Conservation (phyloP, 2,797 vertebrate genomes). For the Miichthys miiuy region DNA sequence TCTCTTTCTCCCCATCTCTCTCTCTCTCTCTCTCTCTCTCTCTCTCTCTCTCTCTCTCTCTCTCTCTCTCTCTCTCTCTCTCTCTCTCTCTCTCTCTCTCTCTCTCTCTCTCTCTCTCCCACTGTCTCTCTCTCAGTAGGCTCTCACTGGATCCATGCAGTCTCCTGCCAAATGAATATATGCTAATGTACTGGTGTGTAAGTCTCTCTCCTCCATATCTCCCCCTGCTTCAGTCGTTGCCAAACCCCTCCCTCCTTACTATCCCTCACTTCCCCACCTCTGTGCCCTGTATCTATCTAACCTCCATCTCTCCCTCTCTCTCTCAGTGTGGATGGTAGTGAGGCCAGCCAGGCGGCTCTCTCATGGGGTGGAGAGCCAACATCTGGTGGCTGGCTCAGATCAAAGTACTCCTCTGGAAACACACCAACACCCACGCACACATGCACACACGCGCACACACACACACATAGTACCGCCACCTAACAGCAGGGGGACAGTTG, state of each 20-base stretch:
- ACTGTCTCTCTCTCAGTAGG: too few species aligned
- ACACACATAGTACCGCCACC: slow-evolving; percentile 51
- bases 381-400: slow-evolving; percentile 81
- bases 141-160: slow-evolving; percentile 58
- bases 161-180: slow-evolving; percentile 77
- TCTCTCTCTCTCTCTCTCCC: slow-evolving; percentile 20
- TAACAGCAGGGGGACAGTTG: slow-evolving; percentile 70
- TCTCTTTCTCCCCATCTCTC: slow-evolving; percentile 67
- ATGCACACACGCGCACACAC: background rate
- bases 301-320: slow-evolving; percentile 54
- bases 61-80: slow-evolving; percentile 17
- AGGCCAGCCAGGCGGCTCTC: slow-evolving; percentile 77
- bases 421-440: slow-evolving; percentile 67
- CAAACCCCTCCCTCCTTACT: slow-evolving; percentile 62
- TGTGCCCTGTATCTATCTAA: slow-evolving; percentile 63
- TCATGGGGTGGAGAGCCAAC: slow-evolving; percentile 76
- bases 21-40: slow-evolving; percentile 6
- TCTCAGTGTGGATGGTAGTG: slow-evolving; percentile 53
- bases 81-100: slow-evolving; percentile 58
- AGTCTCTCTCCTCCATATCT: slow-evolving; percentile 47
- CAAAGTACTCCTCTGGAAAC: slow-evolving; percentile 81
- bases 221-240: slow-evolving; percentile 40
- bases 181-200: slow-evolving; percentile 70
- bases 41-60: slow-evolving; percentile 60
- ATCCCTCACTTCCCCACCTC: slow-evolving; percentile 62